phyloP scores from a whole-genome alignment of 2,113 vertebrate species.

The Nibea albiflora region DNA sequence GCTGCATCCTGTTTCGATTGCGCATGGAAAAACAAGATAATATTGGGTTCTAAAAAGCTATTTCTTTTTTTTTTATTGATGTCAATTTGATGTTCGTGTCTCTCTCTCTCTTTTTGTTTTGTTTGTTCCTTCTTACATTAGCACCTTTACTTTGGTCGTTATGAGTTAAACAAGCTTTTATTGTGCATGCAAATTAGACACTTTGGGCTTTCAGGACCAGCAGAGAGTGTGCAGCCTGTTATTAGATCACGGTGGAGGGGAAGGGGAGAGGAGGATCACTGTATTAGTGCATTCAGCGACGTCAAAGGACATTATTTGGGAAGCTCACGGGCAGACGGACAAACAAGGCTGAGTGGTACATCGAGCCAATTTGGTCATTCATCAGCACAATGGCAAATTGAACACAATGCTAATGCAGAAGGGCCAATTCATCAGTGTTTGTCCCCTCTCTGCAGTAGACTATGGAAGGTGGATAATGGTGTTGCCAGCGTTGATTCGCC shows the following conservation, averaged over 20 bases:
- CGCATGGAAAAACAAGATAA: constrained; percentile 11
- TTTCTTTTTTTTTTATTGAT: neutral
- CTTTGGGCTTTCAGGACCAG: neutral
- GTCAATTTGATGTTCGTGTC: neutral
- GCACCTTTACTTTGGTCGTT: constrained; percentile 8
- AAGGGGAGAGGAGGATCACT: neutral
- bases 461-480: constrained; percentile 36
- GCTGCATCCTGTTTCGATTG: constrained; percentile 62
- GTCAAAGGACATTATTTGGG: constrained; percentile 19
- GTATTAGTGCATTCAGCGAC: neutral
- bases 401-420: constrained; percentile 70
- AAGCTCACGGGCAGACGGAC: constrained; percentile 25
- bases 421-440: constrained; percentile 69
- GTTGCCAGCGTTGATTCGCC: constrained; percentile 43
- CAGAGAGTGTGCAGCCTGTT: neutral
- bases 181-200: constrained; percentile 23
- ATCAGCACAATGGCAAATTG: constrained; percentile 69
- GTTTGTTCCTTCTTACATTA: constrained; percentile 13
- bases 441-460: constrained; percentile 29
- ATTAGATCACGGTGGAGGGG: neutral
- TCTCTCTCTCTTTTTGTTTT: neutral
- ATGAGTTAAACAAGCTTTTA: neutral
- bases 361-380: constrained; percentile 53
- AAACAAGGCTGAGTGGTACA: constrained; percentile 44
- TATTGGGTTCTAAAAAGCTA: constrained; percentile 24